phyloP scores from a whole-genome alignment of 1,140 invertebrate species.

The Lineus longissimus region DNA sequence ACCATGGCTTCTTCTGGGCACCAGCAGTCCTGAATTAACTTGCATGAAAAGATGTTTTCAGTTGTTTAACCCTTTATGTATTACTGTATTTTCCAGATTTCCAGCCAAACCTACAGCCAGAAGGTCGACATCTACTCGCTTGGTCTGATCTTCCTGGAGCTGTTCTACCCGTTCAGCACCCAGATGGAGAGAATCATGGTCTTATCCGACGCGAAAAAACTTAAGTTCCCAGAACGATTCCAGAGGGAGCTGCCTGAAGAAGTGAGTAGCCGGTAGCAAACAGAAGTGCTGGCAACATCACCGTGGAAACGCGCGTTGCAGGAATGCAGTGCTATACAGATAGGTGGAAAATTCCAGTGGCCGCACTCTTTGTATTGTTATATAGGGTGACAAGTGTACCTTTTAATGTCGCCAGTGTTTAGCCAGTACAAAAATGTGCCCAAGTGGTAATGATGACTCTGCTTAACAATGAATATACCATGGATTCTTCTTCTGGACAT shows the following conservation, averaged over 20 bases:
- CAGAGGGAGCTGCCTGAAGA: conserved; percentile 63
- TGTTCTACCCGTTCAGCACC: conserved; percentile 82
- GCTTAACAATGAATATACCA: no score
- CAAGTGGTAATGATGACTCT: no score
- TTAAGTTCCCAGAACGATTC: conserved; percentile 71
- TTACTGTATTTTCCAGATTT: conserved; percentile 59
- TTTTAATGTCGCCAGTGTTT: neutral
- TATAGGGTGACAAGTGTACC: neutral
- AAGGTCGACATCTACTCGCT: conserved; percentile 97
- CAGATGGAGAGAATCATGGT: conserved; percentile 76
- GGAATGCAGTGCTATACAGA: neutral
- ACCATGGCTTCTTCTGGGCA: no score
- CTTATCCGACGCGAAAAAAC: conserved; percentile 60
- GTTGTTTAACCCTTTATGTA: no score
- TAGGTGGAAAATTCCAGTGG: neutral
- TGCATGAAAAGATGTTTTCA: no score
- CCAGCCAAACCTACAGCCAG: conserved; percentile 75
- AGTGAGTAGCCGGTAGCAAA: conserved; percentile 55
- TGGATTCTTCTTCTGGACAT: no score
- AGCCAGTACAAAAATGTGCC: no score
- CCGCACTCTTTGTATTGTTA: neutral
- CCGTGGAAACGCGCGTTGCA: neutral
- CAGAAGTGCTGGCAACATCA: neutral
- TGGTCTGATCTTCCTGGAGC: conserved; percentile 89
- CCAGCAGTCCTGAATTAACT: no score